Conservation (phyloP, 2,888 invertebrate species). For the Stenotaenia linearis region DNA sequence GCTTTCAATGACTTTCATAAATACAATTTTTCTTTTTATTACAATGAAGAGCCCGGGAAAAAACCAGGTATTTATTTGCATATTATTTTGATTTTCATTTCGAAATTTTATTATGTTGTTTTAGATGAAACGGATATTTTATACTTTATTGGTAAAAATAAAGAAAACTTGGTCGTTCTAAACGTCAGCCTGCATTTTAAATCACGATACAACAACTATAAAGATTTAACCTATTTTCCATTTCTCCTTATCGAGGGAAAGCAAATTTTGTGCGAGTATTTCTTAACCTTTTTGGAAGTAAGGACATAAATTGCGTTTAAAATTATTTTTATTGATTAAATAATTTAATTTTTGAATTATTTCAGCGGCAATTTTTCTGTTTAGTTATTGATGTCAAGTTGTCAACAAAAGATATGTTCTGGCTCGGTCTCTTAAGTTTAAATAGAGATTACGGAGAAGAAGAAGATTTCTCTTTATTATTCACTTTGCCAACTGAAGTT, state of each 20-base stretch:
- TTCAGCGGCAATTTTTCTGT: not conserved
- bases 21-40: not conserved
- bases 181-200: not conserved
- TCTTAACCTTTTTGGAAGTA: not conserved
- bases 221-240: not conserved
- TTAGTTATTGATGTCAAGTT: not conserved
- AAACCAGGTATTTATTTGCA: not conserved
- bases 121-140: not conserved
- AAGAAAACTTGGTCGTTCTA: not conserved
- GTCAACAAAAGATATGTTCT: not conserved
- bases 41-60: not conserved
- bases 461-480: not conserved
- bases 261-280: not conserved
- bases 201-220: not conserved
- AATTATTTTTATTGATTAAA: not conserved
- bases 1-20: not conserved
- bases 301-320: not conserved
- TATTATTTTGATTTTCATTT: not conserved
- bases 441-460: not conserved
- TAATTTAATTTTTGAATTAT: not conserved
- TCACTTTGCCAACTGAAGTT: not conserved
- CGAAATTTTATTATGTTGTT: not conserved
- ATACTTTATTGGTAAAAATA: not conserved
- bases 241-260: not conserved
- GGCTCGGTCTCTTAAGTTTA: not conserved